phyloP scores from a whole-genome alignment of 2,888 invertebrate genomes.

The Apoderus coryli region DNA sequence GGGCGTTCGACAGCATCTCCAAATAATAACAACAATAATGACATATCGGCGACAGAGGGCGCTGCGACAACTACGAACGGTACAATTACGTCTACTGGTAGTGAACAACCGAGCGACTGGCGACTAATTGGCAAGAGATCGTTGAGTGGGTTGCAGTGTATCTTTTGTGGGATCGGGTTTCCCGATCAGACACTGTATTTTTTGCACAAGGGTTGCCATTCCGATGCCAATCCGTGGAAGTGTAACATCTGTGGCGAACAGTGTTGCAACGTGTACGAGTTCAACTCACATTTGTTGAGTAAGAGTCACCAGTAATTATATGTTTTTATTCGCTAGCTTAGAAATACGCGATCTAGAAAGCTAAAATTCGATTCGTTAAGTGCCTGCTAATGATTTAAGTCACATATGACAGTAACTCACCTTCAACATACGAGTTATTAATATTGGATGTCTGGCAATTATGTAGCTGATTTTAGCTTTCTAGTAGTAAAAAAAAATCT shows the following conservation, averaged over 20 bases:
- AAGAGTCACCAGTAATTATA: constrained; percentile 63
- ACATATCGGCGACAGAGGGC: constrained; percentile 33
- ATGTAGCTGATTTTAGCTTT: too few species aligned
- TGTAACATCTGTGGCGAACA: constrained; percentile 96
- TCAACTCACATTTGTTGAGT: constrained; percentile 89
- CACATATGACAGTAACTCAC: too few species aligned
- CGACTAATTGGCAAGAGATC: constrained; percentile 36
- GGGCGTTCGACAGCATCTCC: constrained; percentile 32
- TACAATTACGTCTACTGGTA: constrained; percentile 60
- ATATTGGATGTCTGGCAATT: too few species aligned
- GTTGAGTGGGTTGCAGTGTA: constrained; percentile 54
- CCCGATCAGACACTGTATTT: constrained; percentile 93
- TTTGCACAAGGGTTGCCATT: constrained; percentile 95
- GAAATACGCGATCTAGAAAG: too few species aligned
- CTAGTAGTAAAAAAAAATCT: too few species aligned
- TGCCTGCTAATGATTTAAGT: too few species aligned
- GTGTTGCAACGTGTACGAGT: constrained; percentile 90
- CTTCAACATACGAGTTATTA: too few species aligned
- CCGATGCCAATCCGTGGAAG: constrained; percentile 92
- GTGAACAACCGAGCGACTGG: constrained; percentile 38
- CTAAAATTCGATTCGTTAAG: too few species aligned
- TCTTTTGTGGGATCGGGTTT: constrained; percentile 87
- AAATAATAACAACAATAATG: constrained; percentile 29
- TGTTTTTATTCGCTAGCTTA: too few species aligned
- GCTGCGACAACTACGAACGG: constrained; percentile 33